Evolutionary conservation across 2,797 vertebrate species (phyloP).

Genomic region (Phalanger gymnotis): DNA sequence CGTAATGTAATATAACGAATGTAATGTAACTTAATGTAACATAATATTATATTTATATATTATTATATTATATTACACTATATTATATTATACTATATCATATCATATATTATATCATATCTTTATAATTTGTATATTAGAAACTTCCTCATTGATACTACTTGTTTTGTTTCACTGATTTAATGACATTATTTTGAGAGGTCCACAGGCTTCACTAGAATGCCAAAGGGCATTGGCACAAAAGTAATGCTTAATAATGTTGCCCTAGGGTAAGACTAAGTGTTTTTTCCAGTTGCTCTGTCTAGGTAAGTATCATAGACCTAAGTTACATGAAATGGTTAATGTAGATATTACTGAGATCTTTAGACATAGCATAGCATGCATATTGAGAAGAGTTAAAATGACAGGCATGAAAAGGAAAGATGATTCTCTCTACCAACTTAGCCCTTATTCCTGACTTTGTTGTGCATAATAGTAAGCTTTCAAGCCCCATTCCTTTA

Average conservation of each 20-base stretch:
- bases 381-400: background rate
- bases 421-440: background rate
- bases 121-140: too few relatives aligned
- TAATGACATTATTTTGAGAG: background rate
- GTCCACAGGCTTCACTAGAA: background rate
- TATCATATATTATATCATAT: too few relatives aligned
- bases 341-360: background rate
- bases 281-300: background rate
- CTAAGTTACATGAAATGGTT: too few relatives aligned
- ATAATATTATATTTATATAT: too few relatives aligned
- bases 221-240: background rate
- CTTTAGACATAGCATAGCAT: background rate
- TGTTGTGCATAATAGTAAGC: background rate
- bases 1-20: too few relatives aligned
- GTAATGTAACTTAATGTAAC: too few relatives aligned
- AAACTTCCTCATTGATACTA: too few relatives aligned
- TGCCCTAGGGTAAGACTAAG: background rate
- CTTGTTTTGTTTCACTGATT: background rate
- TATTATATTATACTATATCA: too few relatives aligned
- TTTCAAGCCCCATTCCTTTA: background rate
- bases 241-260: background rate
- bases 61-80: too few relatives aligned
- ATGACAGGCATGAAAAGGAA: background rate
- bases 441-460: background rate
- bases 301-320: background rate